These are phyloP conservation scores for Ryuthela nishihirai DNA, from an alignment of 2,888 invertebrate genomes.

Conservation along the genomic window DNA sequence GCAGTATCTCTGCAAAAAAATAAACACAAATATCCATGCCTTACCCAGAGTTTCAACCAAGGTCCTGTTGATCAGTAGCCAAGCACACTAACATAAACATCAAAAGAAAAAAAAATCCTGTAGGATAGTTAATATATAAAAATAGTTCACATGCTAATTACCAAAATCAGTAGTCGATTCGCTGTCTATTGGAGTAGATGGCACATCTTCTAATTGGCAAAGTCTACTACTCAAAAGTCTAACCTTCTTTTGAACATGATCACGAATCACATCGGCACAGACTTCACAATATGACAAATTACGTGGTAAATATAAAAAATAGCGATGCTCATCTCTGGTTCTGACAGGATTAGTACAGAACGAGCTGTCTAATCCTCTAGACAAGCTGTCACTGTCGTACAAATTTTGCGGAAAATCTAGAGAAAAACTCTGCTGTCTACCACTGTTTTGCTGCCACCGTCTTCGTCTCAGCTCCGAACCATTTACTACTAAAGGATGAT, in stretches of 20 bases:
- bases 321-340: slow-evolving; percentile 25
- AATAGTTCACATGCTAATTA: no score
- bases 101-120: no score
- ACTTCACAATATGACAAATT: slow-evolving; percentile 38
- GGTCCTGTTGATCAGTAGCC: no score
- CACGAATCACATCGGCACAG: slow-evolving; percentile 35
- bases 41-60: no score
- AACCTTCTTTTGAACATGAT: slow-evolving; percentile 37
- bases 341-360: slow-evolving; percentile 18
- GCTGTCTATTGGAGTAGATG: slow-evolving; percentile 26
- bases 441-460: slow-evolving; percentile 18
- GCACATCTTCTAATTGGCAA: slow-evolving; percentile 32
- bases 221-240: slow-evolving; percentile 24
- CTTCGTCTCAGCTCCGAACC: slow-evolving; percentile 9
- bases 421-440: slow-evolving; percentile 33
- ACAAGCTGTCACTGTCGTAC: slow-evolving; percentile 29
- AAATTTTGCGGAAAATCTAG: slow-evolving; percentile 32
- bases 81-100: no score
- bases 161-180: no score
- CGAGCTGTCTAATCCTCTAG: slow-evolving; percentile 21
- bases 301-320: slow-evolving; percentile 32
- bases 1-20: no score
- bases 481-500: slow-evolving; percentile 17
- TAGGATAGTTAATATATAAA: no score
- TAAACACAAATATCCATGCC: no score